Percentiles rank a stretch among this genome's conserved stretches.
phyloP scores from a whole-genome alignment of 2,797 vertebrate genomes.

The Cryptoprocta ferox region DNA sequence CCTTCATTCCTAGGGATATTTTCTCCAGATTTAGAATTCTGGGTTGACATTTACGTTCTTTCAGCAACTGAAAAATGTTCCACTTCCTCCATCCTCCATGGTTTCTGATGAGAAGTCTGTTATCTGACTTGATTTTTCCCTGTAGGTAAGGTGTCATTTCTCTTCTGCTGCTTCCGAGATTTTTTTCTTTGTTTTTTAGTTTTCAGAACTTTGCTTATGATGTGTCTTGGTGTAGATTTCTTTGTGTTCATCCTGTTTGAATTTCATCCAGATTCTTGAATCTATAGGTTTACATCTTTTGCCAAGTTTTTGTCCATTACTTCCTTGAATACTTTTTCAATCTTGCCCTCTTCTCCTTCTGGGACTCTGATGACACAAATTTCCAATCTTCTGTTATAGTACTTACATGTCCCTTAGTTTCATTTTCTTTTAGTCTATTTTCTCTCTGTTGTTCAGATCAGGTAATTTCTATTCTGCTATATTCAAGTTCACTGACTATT shows the following conservation, averaged over 20 bases:
- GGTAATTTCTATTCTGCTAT: not conserved
- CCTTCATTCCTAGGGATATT: not conserved
- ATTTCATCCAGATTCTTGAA: slow-evolving; percentile 1
- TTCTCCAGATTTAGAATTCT: not conserved
- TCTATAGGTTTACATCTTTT: not conserved
- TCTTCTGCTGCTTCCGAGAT: not conserved
- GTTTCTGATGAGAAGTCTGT: not conserved
- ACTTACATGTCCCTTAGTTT: not conserved
- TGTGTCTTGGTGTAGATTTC: not conserved
- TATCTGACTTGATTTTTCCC: not conserved
- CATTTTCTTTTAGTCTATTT: not conserved
- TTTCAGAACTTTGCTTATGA: not conserved
- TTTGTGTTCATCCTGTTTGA: not conserved
- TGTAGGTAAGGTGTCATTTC: not conserved
- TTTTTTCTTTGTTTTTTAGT: not conserved
- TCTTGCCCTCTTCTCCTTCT: not conserved
- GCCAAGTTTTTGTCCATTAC: not conserved
- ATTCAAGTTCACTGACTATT: not conserved
- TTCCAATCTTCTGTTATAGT: not conserved
- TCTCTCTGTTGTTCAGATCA: not conserved
- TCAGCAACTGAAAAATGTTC: not conserved
- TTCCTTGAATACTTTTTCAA: not conserved
- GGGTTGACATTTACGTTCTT: not conserved
- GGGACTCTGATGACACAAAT: not conserved
- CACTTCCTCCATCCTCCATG: not conserved